Evolutionary conservation across 1,140 invertebrate genomes (phyloP).

Genomic region (Nephila pilipes): DNA sequence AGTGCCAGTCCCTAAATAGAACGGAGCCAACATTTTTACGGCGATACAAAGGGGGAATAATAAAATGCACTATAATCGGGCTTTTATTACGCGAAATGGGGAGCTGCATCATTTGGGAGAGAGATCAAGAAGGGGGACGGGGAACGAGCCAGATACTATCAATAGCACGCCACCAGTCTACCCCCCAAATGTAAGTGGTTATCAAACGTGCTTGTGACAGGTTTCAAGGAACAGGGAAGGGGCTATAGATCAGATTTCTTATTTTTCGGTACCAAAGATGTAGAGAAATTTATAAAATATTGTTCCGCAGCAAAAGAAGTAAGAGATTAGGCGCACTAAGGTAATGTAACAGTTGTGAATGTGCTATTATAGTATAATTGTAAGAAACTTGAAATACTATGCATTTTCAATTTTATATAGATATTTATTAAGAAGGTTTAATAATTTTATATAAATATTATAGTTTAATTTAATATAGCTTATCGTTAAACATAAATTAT

Average conservation of each 20-base stretch:
- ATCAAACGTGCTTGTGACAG: conserved; percentile 76
- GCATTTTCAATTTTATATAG: too few species aligned
- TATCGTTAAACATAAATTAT: too few species aligned
- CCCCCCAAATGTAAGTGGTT: conserved; percentile 69
- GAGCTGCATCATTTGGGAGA: conserved; percentile 65
- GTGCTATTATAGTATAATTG: too few species aligned
- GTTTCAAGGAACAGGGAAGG: conserved; percentile 58
- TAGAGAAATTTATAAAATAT: too few species aligned
- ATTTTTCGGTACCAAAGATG: conserved; percentile 6
- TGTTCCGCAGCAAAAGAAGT: too few species aligned
- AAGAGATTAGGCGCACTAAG: too few species aligned
- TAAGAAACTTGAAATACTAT: too few species aligned
- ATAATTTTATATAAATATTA: too few species aligned
- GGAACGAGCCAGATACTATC: conserved; percentile 73
- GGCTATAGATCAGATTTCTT: not conserved
- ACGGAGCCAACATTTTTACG: conserved; percentile 69
- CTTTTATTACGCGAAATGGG: conserved; percentile 76
- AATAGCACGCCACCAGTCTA: conserved; percentile 69
- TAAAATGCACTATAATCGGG: conserved; percentile 75
- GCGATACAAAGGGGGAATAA: conserved; percentile 71
- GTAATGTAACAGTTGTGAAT: too few species aligned
- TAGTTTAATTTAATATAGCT: too few species aligned
- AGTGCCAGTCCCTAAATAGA: conserved; percentile 19
- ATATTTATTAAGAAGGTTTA: too few species aligned
- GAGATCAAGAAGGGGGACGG: conserved; percentile 53